Base-by-base conservation (phyloP, 2,113 vertebrate genomes). In the Otis tarda region DNA sequence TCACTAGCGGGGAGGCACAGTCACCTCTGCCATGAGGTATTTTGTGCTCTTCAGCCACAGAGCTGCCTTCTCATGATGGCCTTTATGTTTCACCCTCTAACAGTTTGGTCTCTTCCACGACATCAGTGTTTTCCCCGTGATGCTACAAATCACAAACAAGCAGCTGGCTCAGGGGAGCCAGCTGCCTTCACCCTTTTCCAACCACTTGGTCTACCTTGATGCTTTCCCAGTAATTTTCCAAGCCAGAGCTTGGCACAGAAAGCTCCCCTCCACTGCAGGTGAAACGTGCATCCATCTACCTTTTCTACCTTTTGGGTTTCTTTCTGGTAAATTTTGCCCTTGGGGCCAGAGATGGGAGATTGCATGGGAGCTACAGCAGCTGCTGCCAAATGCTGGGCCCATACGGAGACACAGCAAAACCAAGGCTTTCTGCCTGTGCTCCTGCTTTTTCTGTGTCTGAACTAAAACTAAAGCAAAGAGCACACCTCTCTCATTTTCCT, bases 191-290 rank as follows among this genome's bases (percentile, higher is more conserved):
- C 43, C 31, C 37, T 61, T 69, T 33, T 52, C 55, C 25, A 60
- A 12, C 30, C 4, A 5, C 31, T 43, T 45, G 13, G 22, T 37
- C 45, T 31, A 7, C 31, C 45, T 35, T 4, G 0, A 30, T 0
- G 2, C 37, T 68, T 41, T 50, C 24, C 30, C 1, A 0, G 7
- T 43, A 16, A 6, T 59, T 68, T 43, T 52, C 63, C 52, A 45
- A 45, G 63, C 25, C 25, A 43, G 43, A 50, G 18, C 31, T 59
- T 59, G 1, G 2, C 55, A 21, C 21, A 35, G 16, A 30, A 35
- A 43, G 45, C 83, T 77, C 63, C 37, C 28, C 45, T 20, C 30
- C 25, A 6, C 33, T 2, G 0, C 27, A 16, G 14, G 21, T 59
- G 41, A 50, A 43, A 50, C 3, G 1, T n/a, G 9, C 13, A 7